These are phyloP conservation scores for Pararge aegeria DNA, from an alignment of 1,140 invertebrate species.

Conservation along the genomic window DNA sequence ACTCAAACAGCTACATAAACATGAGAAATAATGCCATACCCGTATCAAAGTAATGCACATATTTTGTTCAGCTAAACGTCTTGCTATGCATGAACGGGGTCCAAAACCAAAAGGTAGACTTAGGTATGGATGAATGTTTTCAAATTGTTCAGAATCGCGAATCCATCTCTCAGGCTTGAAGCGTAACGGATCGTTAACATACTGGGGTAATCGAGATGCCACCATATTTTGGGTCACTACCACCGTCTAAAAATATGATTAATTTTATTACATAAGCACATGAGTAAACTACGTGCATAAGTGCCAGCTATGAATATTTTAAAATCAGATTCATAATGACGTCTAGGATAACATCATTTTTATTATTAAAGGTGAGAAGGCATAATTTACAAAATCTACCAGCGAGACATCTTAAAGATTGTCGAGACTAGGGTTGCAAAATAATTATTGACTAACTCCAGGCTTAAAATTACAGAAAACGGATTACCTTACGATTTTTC, in stretches of 20 bases:
- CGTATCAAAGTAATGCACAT: slow-evolving; percentile 88
- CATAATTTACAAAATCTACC: too few relatives aligned
- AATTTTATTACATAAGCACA: background rate
- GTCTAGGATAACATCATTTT: too few relatives aligned
- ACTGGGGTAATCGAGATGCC: slow-evolving; percentile 84
- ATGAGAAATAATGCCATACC: slow-evolving; percentile 77
- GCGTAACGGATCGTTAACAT: slow-evolving; percentile 84
- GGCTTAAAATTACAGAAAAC: too few relatives aligned
- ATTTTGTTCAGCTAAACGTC: slow-evolving; percentile 93
- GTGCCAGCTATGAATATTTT: too few relatives aligned
- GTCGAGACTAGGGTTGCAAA: too few relatives aligned
- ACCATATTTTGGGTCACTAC: slow-evolving; percentile 94
- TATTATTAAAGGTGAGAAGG: too few relatives aligned
- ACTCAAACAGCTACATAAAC: too few relatives aligned
- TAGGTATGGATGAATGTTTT: slow-evolving; percentile 86
- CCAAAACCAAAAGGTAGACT: slow-evolving; percentile 95
- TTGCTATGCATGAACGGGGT: slow-evolving; percentile 91
- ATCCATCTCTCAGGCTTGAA: slow-evolving; percentile 92
- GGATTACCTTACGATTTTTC: too few relatives aligned
- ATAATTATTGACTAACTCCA: too few relatives aligned
- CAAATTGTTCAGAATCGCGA: slow-evolving; percentile 68
- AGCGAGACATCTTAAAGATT: too few relatives aligned
- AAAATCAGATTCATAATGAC: too few relatives aligned
- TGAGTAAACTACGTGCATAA: too few relatives aligned
- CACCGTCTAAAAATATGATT: slow-evolving; percentile 85